phyloP scores from a whole-genome alignment of 2,888 invertebrate genomes.

The Aphidius colemani region DNA sequence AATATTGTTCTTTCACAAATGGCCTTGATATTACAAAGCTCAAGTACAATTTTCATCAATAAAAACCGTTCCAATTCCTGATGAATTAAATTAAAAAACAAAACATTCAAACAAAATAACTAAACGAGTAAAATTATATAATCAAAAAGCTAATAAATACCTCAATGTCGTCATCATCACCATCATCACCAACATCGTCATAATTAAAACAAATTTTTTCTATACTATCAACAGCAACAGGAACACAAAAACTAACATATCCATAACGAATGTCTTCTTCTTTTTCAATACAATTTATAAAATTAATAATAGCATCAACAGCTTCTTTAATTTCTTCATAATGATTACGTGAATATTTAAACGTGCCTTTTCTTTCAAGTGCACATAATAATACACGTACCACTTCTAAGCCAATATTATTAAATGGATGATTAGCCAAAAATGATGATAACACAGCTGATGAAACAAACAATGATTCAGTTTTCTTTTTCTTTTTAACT shows the following conservation, averaged over 20 bases:
- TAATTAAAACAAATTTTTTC: background rate
- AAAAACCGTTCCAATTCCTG: constrained; percentile 12
- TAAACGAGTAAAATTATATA: background rate
- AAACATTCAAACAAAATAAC: constrained; percentile 40
- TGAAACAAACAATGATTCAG: background rate
- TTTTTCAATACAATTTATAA: constrained; percentile 3
- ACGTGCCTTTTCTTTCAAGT: background rate
- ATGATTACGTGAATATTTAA: constrained; percentile 3
- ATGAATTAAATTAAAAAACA: background rate
- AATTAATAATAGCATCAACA: constrained; percentile 1
- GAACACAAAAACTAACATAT: constrained; percentile 8
- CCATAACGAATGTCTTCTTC: constrained; percentile 11
- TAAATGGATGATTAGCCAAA: background rate
- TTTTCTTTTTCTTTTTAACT: too few relatives aligned
- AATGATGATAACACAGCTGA: background rate
- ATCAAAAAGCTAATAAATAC: background rate
- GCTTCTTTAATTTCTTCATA: background rate
- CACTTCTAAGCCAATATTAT: background rate
- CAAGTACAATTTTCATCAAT: constrained; percentile 9
- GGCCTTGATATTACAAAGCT: constrained; percentile 18
- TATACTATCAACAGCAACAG: constrained; percentile 1
- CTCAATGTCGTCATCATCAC: background rate
- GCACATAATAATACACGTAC: constrained; percentile 3
- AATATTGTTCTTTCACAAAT: constrained; percentile 20
- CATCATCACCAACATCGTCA: background rate